Base-by-base conservation (phyloP, 2,797 vertebrate species). In the Novumbra hubbsi region DNA sequence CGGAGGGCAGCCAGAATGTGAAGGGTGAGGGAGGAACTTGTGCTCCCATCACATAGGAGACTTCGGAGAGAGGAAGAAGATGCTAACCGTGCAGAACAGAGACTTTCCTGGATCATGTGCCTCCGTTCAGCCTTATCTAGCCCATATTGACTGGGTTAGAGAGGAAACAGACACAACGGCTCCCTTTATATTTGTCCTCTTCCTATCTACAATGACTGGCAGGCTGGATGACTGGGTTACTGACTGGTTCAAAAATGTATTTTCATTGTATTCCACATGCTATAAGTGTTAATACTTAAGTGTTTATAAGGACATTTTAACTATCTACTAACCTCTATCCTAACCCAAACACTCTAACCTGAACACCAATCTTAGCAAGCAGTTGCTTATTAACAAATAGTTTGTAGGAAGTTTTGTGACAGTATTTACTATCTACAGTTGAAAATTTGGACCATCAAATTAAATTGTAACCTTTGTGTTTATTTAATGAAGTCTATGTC, bases 71-170 rank as follows among this genome's bases (percentile, higher is more conserved):
- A 63, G 74, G 78, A 73, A 80, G 71, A 82, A 74, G 82, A 78
- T 76, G 76, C 72, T 75, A 83, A 86, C 76, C 17, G 81, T 87
- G 83, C 84, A 83, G 81, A 87, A 86, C 80, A 78, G 80, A 87
- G 79, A 85, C 83, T 88, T 90, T 84, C 71, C 76, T 81, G 90
- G 82, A 84, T 89, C 80, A 87, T 89, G 84, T 86, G 79, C 76
- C 78, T 80, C 76, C 70, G 84, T 84, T 86, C 86, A 84, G 81
- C 84, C 86, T 86, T 80, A 87, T 89, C 84, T 80, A 85, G 73
- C 79, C 68, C 71, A 77, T 74, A 80, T 73, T 87, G 80, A 80
- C 69, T 80, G 80, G 77, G 80, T 74, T 88, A 79, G 74, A 73
- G 66, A 73, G 78, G 75, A 74, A 60, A 60, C 55, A 60, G 21